Evolutionary conservation across 1,140 invertebrate genomes (phyloP).

Genomic region (Plectrocnemia conspersa): DNA sequence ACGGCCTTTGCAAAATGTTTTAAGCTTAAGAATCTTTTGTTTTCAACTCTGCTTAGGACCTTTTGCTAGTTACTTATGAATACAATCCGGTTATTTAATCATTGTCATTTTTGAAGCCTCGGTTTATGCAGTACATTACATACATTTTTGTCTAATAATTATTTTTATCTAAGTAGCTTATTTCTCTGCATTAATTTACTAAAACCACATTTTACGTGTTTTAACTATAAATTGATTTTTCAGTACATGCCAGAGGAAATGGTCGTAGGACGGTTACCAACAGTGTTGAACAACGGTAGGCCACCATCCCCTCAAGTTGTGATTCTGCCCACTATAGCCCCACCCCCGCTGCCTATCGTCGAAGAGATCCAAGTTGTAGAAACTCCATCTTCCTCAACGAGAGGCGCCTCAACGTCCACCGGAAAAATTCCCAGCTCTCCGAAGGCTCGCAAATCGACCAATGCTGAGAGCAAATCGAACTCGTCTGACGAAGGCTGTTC

Average conservation of each 20-base stretch:
- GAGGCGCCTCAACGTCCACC: slow-evolving; percentile 4
- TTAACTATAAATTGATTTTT: slow-evolving; percentile 9
- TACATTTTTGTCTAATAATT: no score
- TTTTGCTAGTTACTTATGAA: no score
- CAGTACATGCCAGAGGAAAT: slow-evolving; percentile 11
- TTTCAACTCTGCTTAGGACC: no score
- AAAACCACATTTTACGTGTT: background rate
- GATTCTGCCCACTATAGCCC: background rate
- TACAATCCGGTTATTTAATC: no score
- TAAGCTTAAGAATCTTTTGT: background rate
- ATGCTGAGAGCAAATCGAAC: slow-evolving; percentile 3
- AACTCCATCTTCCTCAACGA: slow-evolving; percentile 28
- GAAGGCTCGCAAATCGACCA: slow-evolving; percentile 27
- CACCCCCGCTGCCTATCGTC: background rate
- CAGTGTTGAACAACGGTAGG: slow-evolving; percentile 16
- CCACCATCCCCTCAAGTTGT: slow-evolving; percentile 7
- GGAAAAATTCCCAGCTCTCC: slow-evolving; percentile 28
- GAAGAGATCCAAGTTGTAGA: slow-evolving; percentile 7
- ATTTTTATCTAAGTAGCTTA: no score
- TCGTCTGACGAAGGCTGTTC: slow-evolving; percentile 29
- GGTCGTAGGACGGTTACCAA: slow-evolving; percentile 22
- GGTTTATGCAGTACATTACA: no score
- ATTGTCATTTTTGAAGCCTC: no score
- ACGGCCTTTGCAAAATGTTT: no score
- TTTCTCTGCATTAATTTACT: no score